These are phyloP conservation scores for Chelonia mydas DNA, from an alignment of 2,797 vertebrate species.

Conservation along the genomic window DNA sequence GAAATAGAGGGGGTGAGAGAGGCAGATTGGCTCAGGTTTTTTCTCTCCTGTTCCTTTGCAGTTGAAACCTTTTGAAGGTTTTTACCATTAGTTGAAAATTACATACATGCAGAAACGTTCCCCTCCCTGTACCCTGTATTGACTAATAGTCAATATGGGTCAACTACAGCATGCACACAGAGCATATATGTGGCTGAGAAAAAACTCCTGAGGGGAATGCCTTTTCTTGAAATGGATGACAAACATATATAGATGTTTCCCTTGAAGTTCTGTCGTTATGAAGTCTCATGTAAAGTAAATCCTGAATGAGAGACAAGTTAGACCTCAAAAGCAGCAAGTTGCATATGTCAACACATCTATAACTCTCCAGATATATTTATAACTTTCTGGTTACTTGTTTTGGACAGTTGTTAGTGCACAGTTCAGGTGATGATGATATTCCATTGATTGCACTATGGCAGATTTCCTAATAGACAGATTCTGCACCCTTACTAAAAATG, in stretches of 20 bases:
- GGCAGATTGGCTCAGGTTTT: slow-evolving; percentile 49
- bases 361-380: background rate
- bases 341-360: background rate
- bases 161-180: background rate
- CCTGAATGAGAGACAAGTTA: background rate
- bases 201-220: background rate
- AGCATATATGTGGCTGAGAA: background rate
- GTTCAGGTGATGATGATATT: background rate
- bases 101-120: slow-evolving; percentile 18
- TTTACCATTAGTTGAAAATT: slow-evolving; percentile 32
- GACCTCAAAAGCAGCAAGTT: background rate
- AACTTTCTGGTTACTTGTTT: background rate
- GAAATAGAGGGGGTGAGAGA: slow-evolving; percentile 61
- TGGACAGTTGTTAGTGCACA: background rate
- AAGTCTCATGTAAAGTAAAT: background rate
- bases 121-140: slow-evolving; percentile 36
- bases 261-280: background rate
- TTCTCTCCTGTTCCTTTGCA: slow-evolving; percentile 56
- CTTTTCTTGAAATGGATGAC: slow-evolving; percentile 46
- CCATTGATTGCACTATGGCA: background rate
- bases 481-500: background rate
- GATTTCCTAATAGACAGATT: background rate
- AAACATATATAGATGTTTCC: slow-evolving; percentile 17
- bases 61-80: slow-evolving; percentile 50
- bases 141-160: background rate